These are phyloP conservation scores for Abrostola tripartita DNA, from an alignment of 2,888 invertebrate species.

Conservation along the genomic window DNA sequence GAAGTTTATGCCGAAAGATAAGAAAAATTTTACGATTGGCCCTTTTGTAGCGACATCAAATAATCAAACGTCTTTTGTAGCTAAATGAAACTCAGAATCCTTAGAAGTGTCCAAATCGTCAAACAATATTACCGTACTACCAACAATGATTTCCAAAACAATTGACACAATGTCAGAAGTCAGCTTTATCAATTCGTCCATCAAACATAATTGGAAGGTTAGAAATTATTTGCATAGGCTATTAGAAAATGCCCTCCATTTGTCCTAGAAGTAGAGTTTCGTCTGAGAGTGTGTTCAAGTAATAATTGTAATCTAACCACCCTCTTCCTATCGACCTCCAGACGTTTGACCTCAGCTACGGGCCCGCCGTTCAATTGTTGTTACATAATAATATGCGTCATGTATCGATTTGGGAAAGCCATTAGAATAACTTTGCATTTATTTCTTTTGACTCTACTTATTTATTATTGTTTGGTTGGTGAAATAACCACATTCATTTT, in stretches of 20 bases:
- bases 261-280: slow-evolving; percentile 32
- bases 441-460: slow-evolving; percentile 33
- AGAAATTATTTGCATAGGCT: neutral
- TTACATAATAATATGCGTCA: slow-evolving; percentile 56
- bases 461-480: slow-evolving; percentile 9
- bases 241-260: slow-evolving; percentile 30
- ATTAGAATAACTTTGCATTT: slow-evolving; percentile 57
- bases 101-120: neutral
- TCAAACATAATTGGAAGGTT: neutral
- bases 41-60: neutral
- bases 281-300: slow-evolving; percentile 25
- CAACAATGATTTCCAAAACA: neutral
- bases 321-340: slow-evolving; percentile 77
- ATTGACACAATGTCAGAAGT: neutral
- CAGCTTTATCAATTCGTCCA: neutral
- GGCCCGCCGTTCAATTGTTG: slow-evolving; percentile 44
- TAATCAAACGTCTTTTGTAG: neutral
- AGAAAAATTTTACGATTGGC: slow-evolving; percentile 3
- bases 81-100: slow-evolving; percentile 1
- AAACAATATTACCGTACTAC: neutral
- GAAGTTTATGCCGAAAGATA: slow-evolving; percentile 5
- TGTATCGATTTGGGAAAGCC: slow-evolving; percentile 58
- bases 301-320: slow-evolving; percentile 47
- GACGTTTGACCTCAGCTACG: slow-evolving; percentile 74
- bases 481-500: too few relatives aligned